These are phyloP conservation scores for Marronus borbonicus DNA, from an alignment of 2,888 invertebrate species.

Conservation along the genomic window DNA sequence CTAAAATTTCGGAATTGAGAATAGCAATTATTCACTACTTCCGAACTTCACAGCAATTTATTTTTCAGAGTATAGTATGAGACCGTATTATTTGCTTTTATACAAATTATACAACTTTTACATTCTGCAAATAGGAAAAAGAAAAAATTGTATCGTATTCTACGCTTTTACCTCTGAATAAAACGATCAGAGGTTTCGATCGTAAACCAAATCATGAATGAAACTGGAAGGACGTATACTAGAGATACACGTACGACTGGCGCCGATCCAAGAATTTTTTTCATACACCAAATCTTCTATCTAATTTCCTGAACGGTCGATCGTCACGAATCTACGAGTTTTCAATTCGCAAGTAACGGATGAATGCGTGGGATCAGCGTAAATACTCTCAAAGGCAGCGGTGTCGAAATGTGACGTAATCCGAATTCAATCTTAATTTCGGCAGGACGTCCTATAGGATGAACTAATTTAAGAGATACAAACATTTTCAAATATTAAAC, in stretches of 20 bases:
- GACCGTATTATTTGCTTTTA: too few species aligned
- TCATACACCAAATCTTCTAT: constrained; percentile 29
- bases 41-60: too few species aligned
- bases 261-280: constrained; percentile 40
- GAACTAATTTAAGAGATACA: too few species aligned
- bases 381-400: not conserved
- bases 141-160: too few species aligned
- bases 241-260: constrained; percentile 32
- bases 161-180: too few species aligned
- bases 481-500: too few species aligned
- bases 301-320: constrained; percentile 30
- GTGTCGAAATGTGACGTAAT: not conserved
- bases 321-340: constrained; percentile 25
- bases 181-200: too few species aligned
- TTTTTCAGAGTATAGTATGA: too few species aligned
- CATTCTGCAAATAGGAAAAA: too few species aligned
- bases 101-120: too few species aligned
- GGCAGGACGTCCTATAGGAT: not conserved
- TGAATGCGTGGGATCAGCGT: not conserved
- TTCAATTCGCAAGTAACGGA: not conserved
- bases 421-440: not conserved
- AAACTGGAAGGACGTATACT: constrained; percentile 6
- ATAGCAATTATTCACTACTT: too few species aligned
- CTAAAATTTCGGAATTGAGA: too few species aligned
- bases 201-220: constrained; percentile 45